These are phyloP conservation scores for Patella caerulea DNA, from an alignment of 2,888 invertebrate genomes.

Conservation along the genomic window DNA sequence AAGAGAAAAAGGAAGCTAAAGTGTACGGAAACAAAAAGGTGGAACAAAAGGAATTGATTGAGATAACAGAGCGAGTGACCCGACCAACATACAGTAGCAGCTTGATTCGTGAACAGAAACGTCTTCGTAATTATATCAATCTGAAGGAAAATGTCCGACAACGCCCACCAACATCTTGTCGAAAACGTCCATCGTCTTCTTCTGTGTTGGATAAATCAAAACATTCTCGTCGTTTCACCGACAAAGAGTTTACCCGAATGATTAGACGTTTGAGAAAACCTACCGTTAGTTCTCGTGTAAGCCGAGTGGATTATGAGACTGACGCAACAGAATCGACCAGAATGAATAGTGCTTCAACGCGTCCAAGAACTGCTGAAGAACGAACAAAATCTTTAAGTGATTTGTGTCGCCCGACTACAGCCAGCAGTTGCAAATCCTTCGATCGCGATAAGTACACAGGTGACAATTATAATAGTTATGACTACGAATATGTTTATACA, in stretches of 20 bases:
- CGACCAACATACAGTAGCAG: conserved; percentile 31
- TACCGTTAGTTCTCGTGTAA: conserved; percentile 27
- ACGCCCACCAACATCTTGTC: conserved; percentile 19
- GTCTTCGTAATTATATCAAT: background rate
- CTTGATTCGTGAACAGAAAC: conserved; percentile 7
- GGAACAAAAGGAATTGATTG: conserved; percentile 22
- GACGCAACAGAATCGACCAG: background rate
- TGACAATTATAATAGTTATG: conserved; percentile 28
- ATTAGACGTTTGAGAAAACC: conserved; percentile 34
- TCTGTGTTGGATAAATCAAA: background rate
- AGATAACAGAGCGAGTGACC: conserved; percentile 28
- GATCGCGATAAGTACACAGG: conserved; percentile 20
- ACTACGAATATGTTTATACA: conserved; percentile 25
- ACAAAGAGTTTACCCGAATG: conserved; percentile 32
- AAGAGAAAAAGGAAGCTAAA: conserved; percentile 14
- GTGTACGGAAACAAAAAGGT: conserved; percentile 32
- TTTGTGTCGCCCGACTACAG: conserved; percentile 36
- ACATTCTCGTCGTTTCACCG: conserved; percentile 20
- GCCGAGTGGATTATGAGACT: background rate
- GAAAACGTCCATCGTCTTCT: conserved; percentile 1
- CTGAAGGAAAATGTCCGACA: background rate
- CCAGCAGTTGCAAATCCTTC: conserved; percentile 30
- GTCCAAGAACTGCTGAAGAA: conserved; percentile 18
- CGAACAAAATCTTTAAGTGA: conserved; percentile 30
- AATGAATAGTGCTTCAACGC: background rate